Base-by-base conservation (phyloP, 1,140 invertebrate genomes). In the Conus ventricosus region DNA sequence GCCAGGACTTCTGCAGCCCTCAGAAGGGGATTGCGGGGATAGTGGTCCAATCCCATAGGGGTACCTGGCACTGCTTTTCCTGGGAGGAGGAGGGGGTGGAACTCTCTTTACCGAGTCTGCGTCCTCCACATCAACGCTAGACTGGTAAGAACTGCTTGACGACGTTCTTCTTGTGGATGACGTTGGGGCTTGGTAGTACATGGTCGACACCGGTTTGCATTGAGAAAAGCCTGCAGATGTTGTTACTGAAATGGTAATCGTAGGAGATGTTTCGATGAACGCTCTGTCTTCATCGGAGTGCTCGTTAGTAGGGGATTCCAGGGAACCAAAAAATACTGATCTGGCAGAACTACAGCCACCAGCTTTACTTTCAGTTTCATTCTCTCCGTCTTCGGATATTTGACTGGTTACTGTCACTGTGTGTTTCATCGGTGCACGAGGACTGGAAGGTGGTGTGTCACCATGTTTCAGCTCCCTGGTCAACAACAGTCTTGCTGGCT, bases 1-100 rank as follows among this genome's bases (percentile, higher is more conserved):
- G 7, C 15, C 23, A 71, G 67, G 67, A 71, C 67, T 20, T 71
- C 57, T 71, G 27, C 82, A 23, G n/a, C 57, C 57, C 54, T 10
- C 82, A 11, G 6, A 27, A 6, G 82, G 27, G 71, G 71, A 76
- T 5, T 25, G 51, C 11, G 63, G 15, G 15, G 84, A 86, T 27
- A 23, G 11, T 7, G 39, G 17, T 7, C 53, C 85, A 25, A 78
- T 27, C 67, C 78, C 71, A 39, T 81, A 71, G 53, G 78, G 53
- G 67, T 67, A 53, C 78, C 75, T 87, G 17, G 85, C 87, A 85
- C 91, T 91, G 60, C 91, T 89, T 63, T 90, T 91, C 20, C 91
- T 60, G n/a, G 91, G 91, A n/a, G 91, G 91, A 23, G 91, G 91
- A 11, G 91, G 91, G 5, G 91, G 91, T 13, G 91, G 91, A 10